phyloP scores from a whole-genome alignment of 2,797 vertebrate species.

The Coracias cyanogaster region DNA sequence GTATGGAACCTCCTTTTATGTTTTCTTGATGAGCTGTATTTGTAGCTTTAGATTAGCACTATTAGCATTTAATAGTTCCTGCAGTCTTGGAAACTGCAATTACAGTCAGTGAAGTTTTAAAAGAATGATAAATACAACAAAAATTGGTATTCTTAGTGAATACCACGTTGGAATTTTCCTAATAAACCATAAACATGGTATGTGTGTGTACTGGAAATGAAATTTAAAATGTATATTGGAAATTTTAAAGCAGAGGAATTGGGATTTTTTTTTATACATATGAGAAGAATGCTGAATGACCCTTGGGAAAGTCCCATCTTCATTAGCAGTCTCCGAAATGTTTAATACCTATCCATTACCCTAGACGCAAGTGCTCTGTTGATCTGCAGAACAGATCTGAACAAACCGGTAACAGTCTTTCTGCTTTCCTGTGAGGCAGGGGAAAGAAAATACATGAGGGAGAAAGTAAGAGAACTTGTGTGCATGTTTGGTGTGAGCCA shows the following conservation, averaged over 20 bases:
- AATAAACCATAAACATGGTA: accelerated
- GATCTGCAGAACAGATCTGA: neutral
- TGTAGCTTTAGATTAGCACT: neutral
- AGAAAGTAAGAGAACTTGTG: neutral
- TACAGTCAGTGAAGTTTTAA: neutral
- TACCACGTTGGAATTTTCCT: neutral
- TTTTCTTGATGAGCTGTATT: neutral
- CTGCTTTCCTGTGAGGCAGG: neutral
- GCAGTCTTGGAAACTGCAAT: neutral
- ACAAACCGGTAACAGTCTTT: neutral
- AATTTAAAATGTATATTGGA: neutral
- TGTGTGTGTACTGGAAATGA: neutral
- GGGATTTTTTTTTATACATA: neutral
- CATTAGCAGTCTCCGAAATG: neutral
- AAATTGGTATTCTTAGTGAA: neutral
- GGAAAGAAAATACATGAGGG: neutral
- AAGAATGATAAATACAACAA: neutral
- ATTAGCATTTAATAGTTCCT: neutral
- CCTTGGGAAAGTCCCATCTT: neutral
- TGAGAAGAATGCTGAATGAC: neutral
- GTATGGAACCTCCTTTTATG: neutral
- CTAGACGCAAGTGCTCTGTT: neutral
- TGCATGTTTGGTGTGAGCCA: neutral
- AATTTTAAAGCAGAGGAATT: neutral
- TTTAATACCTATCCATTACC: neutral